Evolutionary conservation across 2,113 vertebrate genomes (phyloP), one percentile per base, ranked within the genome.

Genomic region (Phalacrocorax pelagicus): DNA sequence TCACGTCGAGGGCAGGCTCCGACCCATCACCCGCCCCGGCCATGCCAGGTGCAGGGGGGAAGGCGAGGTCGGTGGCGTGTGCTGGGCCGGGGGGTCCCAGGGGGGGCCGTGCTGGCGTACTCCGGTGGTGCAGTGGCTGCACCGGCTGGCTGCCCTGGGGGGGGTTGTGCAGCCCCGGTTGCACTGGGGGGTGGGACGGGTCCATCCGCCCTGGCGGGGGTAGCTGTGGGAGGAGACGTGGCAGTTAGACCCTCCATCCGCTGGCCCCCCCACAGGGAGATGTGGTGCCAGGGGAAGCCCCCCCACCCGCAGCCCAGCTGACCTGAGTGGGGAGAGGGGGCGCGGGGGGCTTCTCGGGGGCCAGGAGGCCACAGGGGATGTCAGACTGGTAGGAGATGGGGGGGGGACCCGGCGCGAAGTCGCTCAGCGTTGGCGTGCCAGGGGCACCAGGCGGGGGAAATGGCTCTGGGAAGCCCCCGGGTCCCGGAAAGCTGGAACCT

Each of bases 301-400:
- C 23, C 38, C 30, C 27, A 18, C 22, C 23, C 12, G 1, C 2
- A 69, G 29, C 27, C 78, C 66, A 19, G 83, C 97, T 97, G 65
- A 99, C 99, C 99, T 99, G 99, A 90, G 97, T 80, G 1, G 98
- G 58, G 91, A 99, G 97, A 24, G 98, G 96, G 91, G 98, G 98
- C 1, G 98, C 97, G 1, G 97, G 97, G 3, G 98, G 92, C 65
- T 99, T 99, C 93, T 99, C 99, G 1, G 98, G 95, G 40, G 97
- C 98, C 92, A 99, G 95, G 88, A 99, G 97, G 36, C 98, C 94
- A 2, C 98, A 97, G 23, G 99, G 98, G 46, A 99, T 98, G 96
- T 99, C 99, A 0, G 99, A 92, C 86, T 98, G 99, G 85, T 99
- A 99, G 78, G 99, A 98, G 84, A 98, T 96, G 2, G 99, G 97